Evolutionary conservation across 2,888 invertebrate genomes (phyloP), one percentile per base, ranked within the genome.

Genomic region (Athrips mouffetella): DNA sequence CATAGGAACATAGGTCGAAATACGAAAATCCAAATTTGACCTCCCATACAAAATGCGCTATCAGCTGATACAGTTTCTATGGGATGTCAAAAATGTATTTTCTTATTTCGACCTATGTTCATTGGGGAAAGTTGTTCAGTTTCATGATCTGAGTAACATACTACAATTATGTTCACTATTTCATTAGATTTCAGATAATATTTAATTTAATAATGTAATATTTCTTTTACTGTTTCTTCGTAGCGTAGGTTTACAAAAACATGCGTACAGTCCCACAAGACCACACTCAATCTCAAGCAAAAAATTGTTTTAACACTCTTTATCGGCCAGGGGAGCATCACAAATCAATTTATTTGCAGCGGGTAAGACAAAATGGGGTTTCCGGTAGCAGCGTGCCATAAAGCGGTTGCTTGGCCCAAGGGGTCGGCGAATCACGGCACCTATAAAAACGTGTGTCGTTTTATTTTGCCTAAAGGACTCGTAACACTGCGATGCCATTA

Each of bases 381-480:
- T 23, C 39, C 40, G n/a, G 33, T 21, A 8, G 39, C 47, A 45
- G 35, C 29, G 23, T 41, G 37, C 59, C 50, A 57, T 70, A 71
- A 70, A 71, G 61, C 52, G 65, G 48, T 59, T 50, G 40, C 47
- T 58, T 58, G 52, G 57, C 60, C 63, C 68, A 31, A 30, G 58
- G 62, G 67, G 57, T 55, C 50, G 45, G 57, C 57, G 57, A 54
- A 55, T 60, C 57, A 60, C 54, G 51, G 49, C 56, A 55, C 49
- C 67, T 60, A 67, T 70, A 70, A 70, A 70, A 70, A 65, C 64
- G 58, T 62, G 62, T 69, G 63, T 67, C 67, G 60, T 69, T 67
- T 71, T 69, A 65, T 70, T 65, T 67, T 59, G 54, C 65, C 65
- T 61, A 49, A 50, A 62, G 59, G 64, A 62, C 52, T 51, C 56